Percentiles rank a stretch among this genome's conserved stretches.
phyloP scores from a whole-genome alignment of 2,888 invertebrate genomes.

The Ditylenchus weischeri region DNA sequence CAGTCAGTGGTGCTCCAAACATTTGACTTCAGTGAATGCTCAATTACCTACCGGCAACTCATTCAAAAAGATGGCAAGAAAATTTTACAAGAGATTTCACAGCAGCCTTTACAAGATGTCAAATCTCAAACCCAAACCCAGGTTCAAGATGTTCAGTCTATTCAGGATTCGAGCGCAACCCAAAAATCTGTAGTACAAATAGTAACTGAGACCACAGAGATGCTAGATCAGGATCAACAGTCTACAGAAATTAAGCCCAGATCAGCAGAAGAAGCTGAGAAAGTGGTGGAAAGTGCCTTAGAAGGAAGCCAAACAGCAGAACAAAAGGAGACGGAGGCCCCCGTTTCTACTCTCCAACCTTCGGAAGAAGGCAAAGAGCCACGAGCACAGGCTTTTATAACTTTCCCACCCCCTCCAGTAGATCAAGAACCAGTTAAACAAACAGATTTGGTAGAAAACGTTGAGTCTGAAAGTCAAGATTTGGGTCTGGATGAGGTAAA shows the following conservation, averaged over 20 bases:
- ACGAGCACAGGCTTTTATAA: background rate
- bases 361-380: constrained; percentile 9
- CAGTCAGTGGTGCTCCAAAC: background rate
- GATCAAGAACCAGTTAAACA: no score
- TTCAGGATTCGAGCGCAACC: no score
- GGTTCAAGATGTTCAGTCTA: no score
- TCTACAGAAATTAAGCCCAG: background rate
- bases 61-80: constrained; percentile 1
- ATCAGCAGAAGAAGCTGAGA: background rate
- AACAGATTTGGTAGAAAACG: no score
- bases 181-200: no score
- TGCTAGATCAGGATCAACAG: background rate
- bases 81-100: no score
- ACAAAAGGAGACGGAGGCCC: background rate
- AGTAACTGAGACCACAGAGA: no score
- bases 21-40: background rate
- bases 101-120: no score
- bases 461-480: no score
- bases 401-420: no score
- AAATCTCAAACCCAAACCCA: no score
- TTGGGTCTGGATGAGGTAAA: no score
- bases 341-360: constrained; percentile 1
- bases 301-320: constrained; percentile 1
- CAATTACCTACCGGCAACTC: background rate
- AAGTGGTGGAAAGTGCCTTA: constrained; percentile 3